phyloP scores from a whole-genome alignment of 2,797 vertebrate genomes.

The Phalloptychus januarius region DNA sequence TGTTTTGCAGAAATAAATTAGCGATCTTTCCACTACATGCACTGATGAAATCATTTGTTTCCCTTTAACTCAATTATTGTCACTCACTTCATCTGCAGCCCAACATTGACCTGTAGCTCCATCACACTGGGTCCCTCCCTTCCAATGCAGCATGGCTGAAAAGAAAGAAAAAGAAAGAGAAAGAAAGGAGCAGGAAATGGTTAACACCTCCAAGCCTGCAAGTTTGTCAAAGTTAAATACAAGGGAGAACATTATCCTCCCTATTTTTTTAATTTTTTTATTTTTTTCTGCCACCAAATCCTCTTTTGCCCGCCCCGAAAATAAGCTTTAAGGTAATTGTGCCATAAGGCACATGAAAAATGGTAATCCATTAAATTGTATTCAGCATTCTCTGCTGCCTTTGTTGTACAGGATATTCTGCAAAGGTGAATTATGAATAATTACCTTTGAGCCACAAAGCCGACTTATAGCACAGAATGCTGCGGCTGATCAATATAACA shows the following conservation, averaged over 20 bases:
- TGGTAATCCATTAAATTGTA: conserved; percentile 74
- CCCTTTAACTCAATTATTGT: conserved; percentile 83
- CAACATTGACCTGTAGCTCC: conserved; percentile 74
- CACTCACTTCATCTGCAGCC: conserved; percentile 80
- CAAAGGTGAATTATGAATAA: conserved; percentile 73
- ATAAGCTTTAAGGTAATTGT: conserved; percentile 76
- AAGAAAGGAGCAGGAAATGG: conserved; percentile 37
- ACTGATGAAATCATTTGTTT: conserved; percentile 78
- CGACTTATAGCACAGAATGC: conserved; percentile 64
- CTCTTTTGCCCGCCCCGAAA: conserved; percentile 60
- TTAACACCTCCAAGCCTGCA: conserved; percentile 58
- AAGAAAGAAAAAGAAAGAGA: background rate
- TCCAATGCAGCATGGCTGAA: conserved; percentile 35
- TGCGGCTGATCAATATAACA: conserved; percentile 62
- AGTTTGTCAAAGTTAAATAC: conserved; percentile 73
- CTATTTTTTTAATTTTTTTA: conserved; percentile 47
- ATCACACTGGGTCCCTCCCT: conserved; percentile 38
- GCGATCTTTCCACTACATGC: conserved; percentile 76
- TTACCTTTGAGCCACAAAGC: conserved; percentile 68
- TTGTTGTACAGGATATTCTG: conserved; percentile 64
- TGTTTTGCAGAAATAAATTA: conserved; percentile 79
- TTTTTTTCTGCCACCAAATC: conserved; percentile 60
- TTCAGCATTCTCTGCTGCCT: conserved; percentile 62
- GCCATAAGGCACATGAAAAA: conserved; percentile 64
- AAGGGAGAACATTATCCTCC: conserved; percentile 57